Conservation (phyloP, 2,888 invertebrate genomes). For the Cheilosia variabilis region DNA sequence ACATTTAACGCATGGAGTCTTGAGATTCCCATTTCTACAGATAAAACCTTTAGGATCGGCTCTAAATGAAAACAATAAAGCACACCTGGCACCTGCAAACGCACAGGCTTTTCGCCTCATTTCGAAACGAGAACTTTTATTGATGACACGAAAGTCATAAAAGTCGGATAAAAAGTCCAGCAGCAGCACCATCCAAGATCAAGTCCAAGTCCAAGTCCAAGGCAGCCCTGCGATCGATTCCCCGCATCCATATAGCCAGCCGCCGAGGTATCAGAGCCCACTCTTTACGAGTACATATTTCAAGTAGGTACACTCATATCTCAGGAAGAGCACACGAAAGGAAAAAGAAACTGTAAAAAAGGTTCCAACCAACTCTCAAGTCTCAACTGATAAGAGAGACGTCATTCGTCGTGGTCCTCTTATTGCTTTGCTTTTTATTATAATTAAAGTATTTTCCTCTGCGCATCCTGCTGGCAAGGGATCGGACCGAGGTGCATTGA, state of each 20-base stretch:
- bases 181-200: conserved; percentile 27
- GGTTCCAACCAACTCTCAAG: conserved; percentile 56
- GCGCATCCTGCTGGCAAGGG: not conserved
- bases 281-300: conserved; percentile 54
- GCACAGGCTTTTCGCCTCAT: not conserved
- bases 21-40: too few relatives aligned
- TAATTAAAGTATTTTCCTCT: conserved; percentile 16
- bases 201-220: conserved; percentile 1
- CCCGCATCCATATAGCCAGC: not conserved
- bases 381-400: conserved; percentile 64
- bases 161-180: conserved; percentile 52
- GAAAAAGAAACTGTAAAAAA: conserved; percentile 52
- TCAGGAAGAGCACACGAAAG: conserved; percentile 42
- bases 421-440: conserved; percentile 47
- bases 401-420: conserved; percentile 49
- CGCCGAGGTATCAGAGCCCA: conserved; percentile 40
- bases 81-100: conserved; percentile 3
- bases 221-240: not conserved
- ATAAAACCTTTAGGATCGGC: not conserved
- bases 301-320: conserved; percentile 61
- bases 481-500: not conserved
- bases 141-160: conserved; percentile 46
- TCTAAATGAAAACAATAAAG: conserved; percentile 17
- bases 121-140: conserved; percentile 37
- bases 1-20: not conserved